These are phyloP conservation scores for Olivierus martensii DNA, from an alignment of 1,140 invertebrate genomes.

Conservation along the genomic window DNA sequence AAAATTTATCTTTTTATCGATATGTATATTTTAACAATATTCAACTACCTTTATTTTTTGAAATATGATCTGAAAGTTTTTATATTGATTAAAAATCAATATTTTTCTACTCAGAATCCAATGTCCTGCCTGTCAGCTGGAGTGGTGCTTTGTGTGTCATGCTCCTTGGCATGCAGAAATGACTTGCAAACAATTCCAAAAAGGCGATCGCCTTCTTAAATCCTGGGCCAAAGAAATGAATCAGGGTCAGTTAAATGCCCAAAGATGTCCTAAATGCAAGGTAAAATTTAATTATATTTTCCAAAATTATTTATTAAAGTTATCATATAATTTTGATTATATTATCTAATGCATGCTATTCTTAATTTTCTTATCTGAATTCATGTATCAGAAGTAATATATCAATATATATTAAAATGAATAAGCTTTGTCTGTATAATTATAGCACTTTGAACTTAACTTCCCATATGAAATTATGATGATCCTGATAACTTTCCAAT, in stretches of 20 bases:
- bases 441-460: too few species aligned
- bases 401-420: too few species aligned
- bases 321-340: too few species aligned
- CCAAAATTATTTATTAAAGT: too few species aligned
- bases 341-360: too few species aligned
- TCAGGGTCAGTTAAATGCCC: conserved; percentile 33
- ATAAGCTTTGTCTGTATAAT: too few species aligned
- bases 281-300: conserved; percentile 24
- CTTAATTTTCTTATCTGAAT: too few species aligned
- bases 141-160: conserved; percentile 36
- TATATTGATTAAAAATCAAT: conserved; percentile 1
- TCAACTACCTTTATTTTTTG: not conserved
- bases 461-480: too few species aligned
- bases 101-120: conserved; percentile 13
- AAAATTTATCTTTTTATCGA: too few species aligned
- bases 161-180: conserved; percentile 31
- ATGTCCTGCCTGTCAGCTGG: conserved; percentile 28
- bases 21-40: not conserved
- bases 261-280: conserved; percentile 36
- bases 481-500: too few species aligned
- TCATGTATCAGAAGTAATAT: too few species aligned
- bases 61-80: not conserved
- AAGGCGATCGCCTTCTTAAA: conserved; percentile 32
- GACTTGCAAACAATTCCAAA: conserved; percentile 30
- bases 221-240: conserved; percentile 31